A percentile compares a stretch with the other conserved stretches of the same genome.
phyloP scores from a whole-genome alignment of 2,888 invertebrate species.

The Molorchus minor region DNA sequence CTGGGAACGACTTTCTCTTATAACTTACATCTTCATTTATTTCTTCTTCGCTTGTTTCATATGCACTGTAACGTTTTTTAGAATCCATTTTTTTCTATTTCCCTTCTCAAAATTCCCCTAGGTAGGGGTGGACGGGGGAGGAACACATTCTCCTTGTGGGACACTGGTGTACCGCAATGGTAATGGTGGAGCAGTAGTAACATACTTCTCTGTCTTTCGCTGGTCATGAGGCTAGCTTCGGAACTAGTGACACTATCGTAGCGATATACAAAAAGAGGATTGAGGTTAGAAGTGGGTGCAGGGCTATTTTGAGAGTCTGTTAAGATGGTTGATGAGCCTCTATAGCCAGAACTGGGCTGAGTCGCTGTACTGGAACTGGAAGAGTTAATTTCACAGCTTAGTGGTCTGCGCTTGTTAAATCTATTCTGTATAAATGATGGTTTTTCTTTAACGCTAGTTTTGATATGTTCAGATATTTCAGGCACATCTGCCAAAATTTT shows the following conservation, averaged over 20 bases:
- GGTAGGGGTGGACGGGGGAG: slow-evolving; percentile 75
- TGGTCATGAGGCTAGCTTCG: slow-evolving; percentile 73
- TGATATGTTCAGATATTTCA: slow-evolving; percentile 74
- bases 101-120: slow-evolving; percentile 70
- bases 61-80: slow-evolving; percentile 75
- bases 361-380: slow-evolving; percentile 78
- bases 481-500: slow-evolving; percentile 83
- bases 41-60: slow-evolving; percentile 72
- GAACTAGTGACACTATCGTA: slow-evolving; percentile 81
- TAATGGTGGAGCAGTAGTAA: slow-evolving; percentile 64
- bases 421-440: slow-evolving; percentile 69
- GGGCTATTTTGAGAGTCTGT: slow-evolving; percentile 80
- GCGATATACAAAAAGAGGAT: slow-evolving; percentile 82
- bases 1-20: slow-evolving; percentile 80
- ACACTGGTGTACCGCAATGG: slow-evolving; percentile 76
- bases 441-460: slow-evolving; percentile 64
- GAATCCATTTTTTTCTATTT: slow-evolving; percentile 41
- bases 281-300: slow-evolving; percentile 68
- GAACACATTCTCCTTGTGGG: slow-evolving; percentile 69
- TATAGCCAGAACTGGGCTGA: slow-evolving; percentile 86
- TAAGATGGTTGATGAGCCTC: slow-evolving; percentile 85
- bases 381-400: slow-evolving; percentile 72
- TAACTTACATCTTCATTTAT: slow-evolving; percentile 62
- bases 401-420: slow-evolving; percentile 66
- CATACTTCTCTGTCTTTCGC: slow-evolving; percentile 64